Conservation (phyloP, 2,113 vertebrate genomes). For the Pantherophis guttatus region DNA sequence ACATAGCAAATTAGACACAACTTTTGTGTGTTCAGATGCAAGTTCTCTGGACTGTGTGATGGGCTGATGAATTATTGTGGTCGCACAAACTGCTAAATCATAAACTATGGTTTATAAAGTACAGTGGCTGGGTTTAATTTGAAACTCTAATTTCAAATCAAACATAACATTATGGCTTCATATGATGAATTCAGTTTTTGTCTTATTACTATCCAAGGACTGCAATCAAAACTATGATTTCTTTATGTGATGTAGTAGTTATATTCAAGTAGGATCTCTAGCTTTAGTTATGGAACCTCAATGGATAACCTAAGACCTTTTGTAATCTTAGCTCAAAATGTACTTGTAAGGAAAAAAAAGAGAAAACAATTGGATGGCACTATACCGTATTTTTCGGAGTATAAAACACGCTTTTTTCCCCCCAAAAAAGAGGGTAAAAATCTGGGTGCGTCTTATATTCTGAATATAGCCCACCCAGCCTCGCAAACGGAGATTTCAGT, state of each 20-base stretch:
- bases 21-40: background rate
- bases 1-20: background rate
- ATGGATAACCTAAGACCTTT: background rate
- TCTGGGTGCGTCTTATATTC: too few species aligned
- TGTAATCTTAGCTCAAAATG: background rate
- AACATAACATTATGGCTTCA: background rate
- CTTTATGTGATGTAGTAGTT: background rate
- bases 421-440: too few species aligned
- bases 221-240: background rate
- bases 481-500: too few species aligned
- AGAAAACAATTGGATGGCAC: background rate
- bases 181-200: background rate
- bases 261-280: background rate
- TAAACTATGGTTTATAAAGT: background rate
- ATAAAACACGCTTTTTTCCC: too few species aligned
- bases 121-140: background rate
- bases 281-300: background rate
- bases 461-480: too few species aligned
- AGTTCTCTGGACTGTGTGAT: background rate
- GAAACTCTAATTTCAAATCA: background rate
- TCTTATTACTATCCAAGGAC: background rate
- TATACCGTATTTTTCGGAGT: background rate
- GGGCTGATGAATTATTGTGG: background rate
- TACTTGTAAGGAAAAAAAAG: background rate
- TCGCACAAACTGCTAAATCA: background rate